Conservation (phyloP, 2,888 invertebrate genomes). For the Elegia similella region DNA sequence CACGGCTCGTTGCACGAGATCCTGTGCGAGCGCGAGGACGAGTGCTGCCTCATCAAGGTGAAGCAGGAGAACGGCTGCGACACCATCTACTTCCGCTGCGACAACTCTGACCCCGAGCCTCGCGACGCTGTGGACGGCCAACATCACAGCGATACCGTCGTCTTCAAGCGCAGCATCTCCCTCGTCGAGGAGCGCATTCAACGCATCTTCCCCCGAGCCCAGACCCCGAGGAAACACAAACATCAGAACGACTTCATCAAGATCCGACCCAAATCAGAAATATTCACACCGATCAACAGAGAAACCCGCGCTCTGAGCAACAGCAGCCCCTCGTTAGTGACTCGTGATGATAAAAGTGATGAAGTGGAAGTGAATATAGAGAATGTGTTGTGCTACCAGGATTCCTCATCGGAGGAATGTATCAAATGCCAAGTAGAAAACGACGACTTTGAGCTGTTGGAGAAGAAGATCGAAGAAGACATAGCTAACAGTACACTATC, state of each 20-base stretch:
- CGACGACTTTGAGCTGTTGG: constrained; percentile 67
- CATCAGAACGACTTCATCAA: constrained; percentile 24
- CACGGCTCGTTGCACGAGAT: constrained; percentile 74
- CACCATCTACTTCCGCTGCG: constrained; percentile 67
- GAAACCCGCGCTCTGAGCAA: constrained; percentile 55
- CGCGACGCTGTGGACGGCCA: background rate
- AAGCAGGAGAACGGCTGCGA: constrained; percentile 74
- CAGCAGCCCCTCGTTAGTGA: constrained; percentile 59
- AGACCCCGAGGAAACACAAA: constrained; percentile 36
- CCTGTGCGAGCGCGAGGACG: constrained; percentile 69
- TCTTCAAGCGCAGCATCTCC: constrained; percentile 70
- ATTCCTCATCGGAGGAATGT: constrained; percentile 73
- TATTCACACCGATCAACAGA: constrained; percentile 42
- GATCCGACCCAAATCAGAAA: constrained; percentile 51
- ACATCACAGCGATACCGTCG: constrained; percentile 52
- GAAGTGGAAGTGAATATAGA: constrained; percentile 71
- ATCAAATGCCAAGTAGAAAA: constrained; percentile 53
- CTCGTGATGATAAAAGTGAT: constrained; percentile 39
- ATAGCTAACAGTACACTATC: constrained; percentile 42
- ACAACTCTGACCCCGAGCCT: constrained; percentile 67
- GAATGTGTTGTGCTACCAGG: constrained; percentile 65
- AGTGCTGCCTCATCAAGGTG: constrained; percentile 73
- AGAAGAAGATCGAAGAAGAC: constrained; percentile 64
- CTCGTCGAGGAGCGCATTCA: constrained; percentile 67
- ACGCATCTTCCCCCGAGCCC: constrained; percentile 53